Evolutionary conservation across 2,888 invertebrate species (phyloP), one percentile per base, ranked within the genome.

Genomic region (Lissocephala sabroskyi): DNA sequence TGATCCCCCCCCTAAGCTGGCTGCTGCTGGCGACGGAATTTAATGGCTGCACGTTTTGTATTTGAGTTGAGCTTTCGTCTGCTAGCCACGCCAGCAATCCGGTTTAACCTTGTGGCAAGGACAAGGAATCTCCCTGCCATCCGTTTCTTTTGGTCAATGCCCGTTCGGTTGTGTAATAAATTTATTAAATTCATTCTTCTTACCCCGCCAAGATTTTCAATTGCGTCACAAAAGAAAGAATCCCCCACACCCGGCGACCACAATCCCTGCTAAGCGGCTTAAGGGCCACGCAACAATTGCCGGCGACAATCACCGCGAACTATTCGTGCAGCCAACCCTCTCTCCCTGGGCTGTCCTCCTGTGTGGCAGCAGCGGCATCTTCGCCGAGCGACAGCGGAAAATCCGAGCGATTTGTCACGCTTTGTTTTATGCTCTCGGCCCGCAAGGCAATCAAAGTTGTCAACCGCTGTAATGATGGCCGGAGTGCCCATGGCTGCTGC

Each of bases 331-430:
- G 11, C 19, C 19, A 18, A 10, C 18, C 3, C 9, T n/a, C 40
- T 14, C 36, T 18, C 7, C 23, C 23, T 7, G 4, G 17, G 36
- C 36, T 5, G 3, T 23, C 23, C 7, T 23, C 4, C 23, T 23
- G 7, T 23, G 23, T 23, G 23, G 23, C 7, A n/a, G n/a, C n/a
- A n/a, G n/a, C 23, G 23, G 40, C 40, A 33, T 46, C 40, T 40
- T 41, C 9, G 23, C 33, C 41, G 46, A 26, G 32, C 33, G 30
- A 32, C 33, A 41, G 33, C 41, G 41, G 40, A 46, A 46, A 46
- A 46, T 41, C 46, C 41, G 11, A 16, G 41, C 46, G 46, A 46
- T 46, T 46, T 46, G 46, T 46, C 46, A 46, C 46, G 46, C 46
- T 46, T 46, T 46, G 41, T 46, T 40, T 35, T 32, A 32, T 32